Evolutionary conservation across 2,888 invertebrate genomes (phyloP).

Genomic region (Anagyrus pseudococci): DNA sequence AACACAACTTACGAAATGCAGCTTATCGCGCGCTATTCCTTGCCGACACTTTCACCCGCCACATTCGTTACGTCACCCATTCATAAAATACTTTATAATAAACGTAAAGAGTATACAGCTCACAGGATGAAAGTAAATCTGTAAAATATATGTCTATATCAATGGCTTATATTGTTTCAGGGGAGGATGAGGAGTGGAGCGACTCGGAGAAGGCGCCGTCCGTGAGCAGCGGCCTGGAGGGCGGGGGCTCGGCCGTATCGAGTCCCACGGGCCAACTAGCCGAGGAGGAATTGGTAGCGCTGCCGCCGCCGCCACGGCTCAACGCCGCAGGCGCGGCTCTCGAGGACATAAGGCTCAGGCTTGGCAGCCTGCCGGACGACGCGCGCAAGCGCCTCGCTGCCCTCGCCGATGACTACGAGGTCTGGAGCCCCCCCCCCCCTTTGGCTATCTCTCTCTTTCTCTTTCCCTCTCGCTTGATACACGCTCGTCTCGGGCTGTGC

Average conservation of each 20-base stretch:
- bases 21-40: too few species aligned
- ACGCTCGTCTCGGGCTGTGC: too few species aligned
- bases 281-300: slow-evolving; percentile 52
- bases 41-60: too few species aligned
- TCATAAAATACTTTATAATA: too few species aligned
- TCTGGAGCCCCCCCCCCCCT: too few species aligned
- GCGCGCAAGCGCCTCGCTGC: slow-evolving; percentile 53
- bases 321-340: slow-evolving; percentile 44
- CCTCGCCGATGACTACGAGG: slow-evolving; percentile 56
- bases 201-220: slow-evolving; percentile 60
- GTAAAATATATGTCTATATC: neutral
- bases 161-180: slow-evolving; percentile 45
- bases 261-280: slow-evolving; percentile 54
- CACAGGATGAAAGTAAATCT: neutral
- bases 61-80: too few species aligned
- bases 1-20: too few species aligned
- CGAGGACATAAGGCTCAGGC: slow-evolving; percentile 53
- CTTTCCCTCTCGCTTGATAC: too few species aligned
- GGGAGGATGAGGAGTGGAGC: slow-evolving; percentile 63
- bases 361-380: slow-evolving; percentile 55
- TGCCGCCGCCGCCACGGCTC: slow-evolving; percentile 54
- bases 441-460: too few species aligned
- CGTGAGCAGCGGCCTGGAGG: slow-evolving; percentile 60
- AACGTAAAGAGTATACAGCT: too few species aligned
- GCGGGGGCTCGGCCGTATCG: slow-evolving; percentile 56